Conservation (phyloP, 1,140 invertebrate species). For the Drosophila ananassae region DNA sequence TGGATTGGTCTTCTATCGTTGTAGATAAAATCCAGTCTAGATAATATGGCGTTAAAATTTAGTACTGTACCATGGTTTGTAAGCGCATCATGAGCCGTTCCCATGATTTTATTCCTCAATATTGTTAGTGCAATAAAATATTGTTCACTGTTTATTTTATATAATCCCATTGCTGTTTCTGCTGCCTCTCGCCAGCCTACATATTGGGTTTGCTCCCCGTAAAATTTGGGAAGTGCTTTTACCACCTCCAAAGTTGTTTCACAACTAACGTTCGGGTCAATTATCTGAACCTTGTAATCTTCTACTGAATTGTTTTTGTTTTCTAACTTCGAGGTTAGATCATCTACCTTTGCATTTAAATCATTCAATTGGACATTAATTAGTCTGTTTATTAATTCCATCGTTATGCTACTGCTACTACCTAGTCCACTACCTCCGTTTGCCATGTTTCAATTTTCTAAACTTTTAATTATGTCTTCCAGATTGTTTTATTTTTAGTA, state of each 20-base stretch:
- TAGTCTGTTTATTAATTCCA: too few species aligned
- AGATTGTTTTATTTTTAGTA: not conserved
- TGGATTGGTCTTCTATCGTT: constrained; percentile 3
- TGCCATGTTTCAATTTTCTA: too few species aligned
- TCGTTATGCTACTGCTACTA: too few species aligned
- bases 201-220: constrained; percentile 4
- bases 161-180: not conserved
- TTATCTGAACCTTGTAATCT: not conserved
- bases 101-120: constrained; percentile 2
- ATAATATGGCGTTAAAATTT: constrained; percentile 5
- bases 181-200: constrained; percentile 12
- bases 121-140: constrained; percentile 9
- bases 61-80: not conserved
- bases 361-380: constrained; percentile 5
- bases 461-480: too few species aligned
- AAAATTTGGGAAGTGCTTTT: constrained; percentile 4
- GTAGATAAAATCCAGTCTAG: constrained; percentile 4
- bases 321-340: not conserved
- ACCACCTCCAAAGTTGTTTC: not conserved
- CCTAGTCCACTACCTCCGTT: too few species aligned
- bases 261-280: not conserved
- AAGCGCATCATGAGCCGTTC: not conserved
- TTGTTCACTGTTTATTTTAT: constrained; percentile 3
- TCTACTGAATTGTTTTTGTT: not conserved
- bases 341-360: not conserved